phyloP scores from a whole-genome alignment of 2,797 vertebrate species.

The Lacerta bilineata region DNA sequence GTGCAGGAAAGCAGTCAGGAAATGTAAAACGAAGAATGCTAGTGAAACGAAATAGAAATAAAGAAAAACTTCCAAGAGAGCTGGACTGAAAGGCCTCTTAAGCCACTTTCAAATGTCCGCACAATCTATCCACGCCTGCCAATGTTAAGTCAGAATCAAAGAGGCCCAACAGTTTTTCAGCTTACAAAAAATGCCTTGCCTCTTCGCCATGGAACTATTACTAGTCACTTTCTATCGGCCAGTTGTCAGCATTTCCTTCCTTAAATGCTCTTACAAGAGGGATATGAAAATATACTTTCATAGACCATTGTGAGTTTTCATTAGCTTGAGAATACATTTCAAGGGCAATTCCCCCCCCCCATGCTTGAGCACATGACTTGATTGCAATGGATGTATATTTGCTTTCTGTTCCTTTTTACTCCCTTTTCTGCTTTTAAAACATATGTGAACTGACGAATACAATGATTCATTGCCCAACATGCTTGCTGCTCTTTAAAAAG shows the following conservation, averaged over 20 bases:
- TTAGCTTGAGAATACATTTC: slow-evolving; percentile 53
- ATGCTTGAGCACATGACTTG: slow-evolving; percentile 48
- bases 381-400: slow-evolving; percentile 59
- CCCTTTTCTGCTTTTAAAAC: slow-evolving; percentile 45
- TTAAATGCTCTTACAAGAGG: slow-evolving; percentile 4
- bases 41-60: too few species aligned
- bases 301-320: slow-evolving; percentile 47
- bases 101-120: not conserved
- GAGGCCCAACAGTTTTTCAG: not conserved
- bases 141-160: not conserved
- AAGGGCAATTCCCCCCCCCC: slow-evolving; percentile 28
- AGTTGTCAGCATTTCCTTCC: not conserved
- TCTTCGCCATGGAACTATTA: not conserved
- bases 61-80: too few species aligned
- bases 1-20: not conserved
- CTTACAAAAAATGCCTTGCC: not conserved
- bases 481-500: not conserved
- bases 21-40: not conserved
- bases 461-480: slow-evolving; percentile 41
- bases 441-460: slow-evolving; percentile 39
- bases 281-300: slow-evolving; percentile 64
- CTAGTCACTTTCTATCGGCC: not conserved
- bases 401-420: slow-evolving; percentile 61
- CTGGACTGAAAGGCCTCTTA: not conserved
- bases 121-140: too few species aligned